Percentiles rank a stretch among this genome's conserved stretches.
Conservation (phyloP, 2,888 invertebrate species). For the Synergus laeviventris region DNA sequence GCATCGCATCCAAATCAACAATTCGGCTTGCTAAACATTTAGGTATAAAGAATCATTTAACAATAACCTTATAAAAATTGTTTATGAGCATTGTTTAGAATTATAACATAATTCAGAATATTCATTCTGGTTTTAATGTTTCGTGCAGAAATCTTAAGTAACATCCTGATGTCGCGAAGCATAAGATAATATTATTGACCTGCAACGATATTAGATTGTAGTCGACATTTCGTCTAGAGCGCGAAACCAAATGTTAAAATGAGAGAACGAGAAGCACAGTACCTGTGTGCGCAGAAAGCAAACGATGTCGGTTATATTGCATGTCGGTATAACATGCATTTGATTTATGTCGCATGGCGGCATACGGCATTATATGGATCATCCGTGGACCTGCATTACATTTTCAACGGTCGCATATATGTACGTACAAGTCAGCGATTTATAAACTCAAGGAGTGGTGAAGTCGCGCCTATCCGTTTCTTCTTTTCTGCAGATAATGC, state of each 20-base stretch:
- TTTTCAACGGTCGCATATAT: slow-evolving; percentile 59
- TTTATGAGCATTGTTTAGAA: not conserved
- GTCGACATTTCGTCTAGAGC: slow-evolving; percentile 16
- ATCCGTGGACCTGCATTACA: slow-evolving; percentile 59
- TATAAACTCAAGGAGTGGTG: not conserved
- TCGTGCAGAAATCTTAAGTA: not conserved
- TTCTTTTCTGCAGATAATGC: not conserved
- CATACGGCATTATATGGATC: slow-evolving; percentile 64
- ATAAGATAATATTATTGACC: slow-evolving; percentile 9
- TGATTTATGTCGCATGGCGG: slow-evolving; percentile 63
- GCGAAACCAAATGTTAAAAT: slow-evolving; percentile 21
- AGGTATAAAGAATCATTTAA: not conserved
- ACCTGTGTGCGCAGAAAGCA: slow-evolving; percentile 51
- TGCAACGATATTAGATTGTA: slow-evolving; percentile 27
- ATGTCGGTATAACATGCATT: slow-evolving; percentile 63
- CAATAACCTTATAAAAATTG: too few species aligned
- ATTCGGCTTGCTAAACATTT: not conserved
- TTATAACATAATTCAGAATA: not conserved
- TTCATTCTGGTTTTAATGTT: not conserved
- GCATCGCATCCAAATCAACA: not conserved
- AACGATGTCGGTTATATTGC: slow-evolving; percentile 64
- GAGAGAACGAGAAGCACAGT: slow-evolving; percentile 32
- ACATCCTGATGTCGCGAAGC: not conserved
- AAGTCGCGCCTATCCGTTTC: not conserved
- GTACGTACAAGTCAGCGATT: slow-evolving; percentile 57